Evolutionary conservation across 2,113 vertebrate genomes (phyloP).

Genomic region (Lagenorhynchus albirostris): DNA sequence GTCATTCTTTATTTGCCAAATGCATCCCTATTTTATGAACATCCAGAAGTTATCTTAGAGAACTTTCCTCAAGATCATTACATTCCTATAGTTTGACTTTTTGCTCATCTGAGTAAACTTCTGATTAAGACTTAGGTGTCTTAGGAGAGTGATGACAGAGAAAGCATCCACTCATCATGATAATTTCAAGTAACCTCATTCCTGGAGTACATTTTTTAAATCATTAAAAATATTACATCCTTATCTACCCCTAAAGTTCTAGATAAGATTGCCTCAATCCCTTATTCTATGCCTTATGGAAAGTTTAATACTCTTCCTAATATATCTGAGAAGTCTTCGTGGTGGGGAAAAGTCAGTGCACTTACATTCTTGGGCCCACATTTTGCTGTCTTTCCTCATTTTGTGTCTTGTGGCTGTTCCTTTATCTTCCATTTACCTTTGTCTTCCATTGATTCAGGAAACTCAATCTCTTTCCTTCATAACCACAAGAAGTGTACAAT

Average conservation of each 20-base stretch:
- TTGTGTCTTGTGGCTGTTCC: background rate
- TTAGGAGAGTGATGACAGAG: background rate
- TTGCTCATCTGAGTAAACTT: background rate
- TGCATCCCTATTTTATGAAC: background rate
- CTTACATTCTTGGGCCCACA: background rate
- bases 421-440: background rate
- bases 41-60: background rate
- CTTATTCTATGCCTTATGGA: background rate
- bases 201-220: background rate
- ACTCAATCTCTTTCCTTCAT: background rate
- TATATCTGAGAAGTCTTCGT: background rate
- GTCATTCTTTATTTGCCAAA: background rate
- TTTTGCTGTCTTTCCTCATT: background rate
- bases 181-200: background rate
- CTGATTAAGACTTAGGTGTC: background rate
- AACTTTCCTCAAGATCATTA: background rate
- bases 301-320: background rate
- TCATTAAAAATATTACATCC: background rate
- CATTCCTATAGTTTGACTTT: background rate
- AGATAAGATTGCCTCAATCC: background rate
- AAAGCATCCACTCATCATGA: background rate
- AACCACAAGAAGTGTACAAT: background rate
- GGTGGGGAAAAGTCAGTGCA: fast-evolving
- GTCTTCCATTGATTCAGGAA: background rate
- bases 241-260: background rate